Evolutionary conservation across 2,113 vertebrate genomes (phyloP), one percentile per base, ranked within the genome.

Genomic region (Uria aalge): DNA sequence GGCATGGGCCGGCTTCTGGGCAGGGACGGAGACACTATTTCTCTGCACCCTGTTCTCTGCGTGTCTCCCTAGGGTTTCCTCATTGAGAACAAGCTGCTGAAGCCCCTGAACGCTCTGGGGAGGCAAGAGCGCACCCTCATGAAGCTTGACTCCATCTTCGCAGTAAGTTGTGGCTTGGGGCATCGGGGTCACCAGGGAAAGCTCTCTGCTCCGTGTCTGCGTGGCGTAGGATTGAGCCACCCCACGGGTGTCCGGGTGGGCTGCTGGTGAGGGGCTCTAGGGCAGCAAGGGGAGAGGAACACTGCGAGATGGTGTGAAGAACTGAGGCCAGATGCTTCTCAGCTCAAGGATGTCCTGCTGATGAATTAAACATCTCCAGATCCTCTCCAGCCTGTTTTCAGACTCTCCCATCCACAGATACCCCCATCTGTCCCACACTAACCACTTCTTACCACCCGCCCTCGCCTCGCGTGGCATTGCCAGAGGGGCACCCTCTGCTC

Each of bases 71-170:
- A 94, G 93, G 85, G 40, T 34, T 94, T 92, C 43, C 74, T 94
- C n/a, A 7, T 79, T 1, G 62, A 83, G 50, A 84, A 19, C 10
- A 79, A 53, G 38, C 48, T 63, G 74, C 74, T 64, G 89, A 59
- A 15, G 79, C 60, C 53, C 8, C 83, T 88, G 74, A 26, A 19
- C 0, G 21, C 11, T 0, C 67, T 88, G 67, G 43, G 85, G 43
- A 69, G 69, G 50, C 38, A 27, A 1, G 22, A 75, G 9, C 11
- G 16, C 26, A 75, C 62, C 30, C 62, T 88, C 30, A 1, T 53
- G 56, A 92, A 45, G 89, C 93, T 94, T 1, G 16, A 64, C 62
- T 79, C 68, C 60, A 34, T 94, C 88, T 88, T 92, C 36, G 32
- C 6, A 4, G 93, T 94, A 60, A 92, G 93, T 53, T 26, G 32